These are phyloP conservation scores for Eudyptes chrysolophus DNA, from an alignment of 2,113 vertebrate species.

Conservation along the genomic window DNA sequence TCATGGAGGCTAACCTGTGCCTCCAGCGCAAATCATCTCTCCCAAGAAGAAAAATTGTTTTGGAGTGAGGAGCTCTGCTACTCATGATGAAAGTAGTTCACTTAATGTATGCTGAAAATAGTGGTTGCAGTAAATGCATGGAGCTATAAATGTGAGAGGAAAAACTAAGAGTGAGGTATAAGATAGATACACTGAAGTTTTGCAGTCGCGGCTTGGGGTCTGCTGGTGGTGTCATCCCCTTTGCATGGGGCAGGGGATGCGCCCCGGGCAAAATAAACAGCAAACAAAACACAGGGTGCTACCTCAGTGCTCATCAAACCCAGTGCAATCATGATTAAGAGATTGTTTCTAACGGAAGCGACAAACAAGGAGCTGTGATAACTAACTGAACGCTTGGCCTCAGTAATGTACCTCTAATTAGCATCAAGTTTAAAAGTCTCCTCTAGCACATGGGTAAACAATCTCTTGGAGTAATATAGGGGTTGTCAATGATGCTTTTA, in stretches of 20 bases:
- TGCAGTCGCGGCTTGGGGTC: background rate
- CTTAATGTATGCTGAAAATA: background rate
- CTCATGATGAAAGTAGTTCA: background rate
- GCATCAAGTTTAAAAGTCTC: conserved; percentile 33
- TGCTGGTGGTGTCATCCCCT: background rate
- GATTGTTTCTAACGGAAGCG: background rate
- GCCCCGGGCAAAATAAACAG: background rate
- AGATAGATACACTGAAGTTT: background rate
- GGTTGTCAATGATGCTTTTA: conserved; percentile 77
- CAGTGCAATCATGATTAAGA: background rate
- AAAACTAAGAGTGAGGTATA: background rate
- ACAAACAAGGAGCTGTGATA: background rate
- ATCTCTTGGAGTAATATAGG: conserved; percentile 64
- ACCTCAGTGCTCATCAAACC: background rate
- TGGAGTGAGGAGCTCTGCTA: background rate
- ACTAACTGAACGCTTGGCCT: conserved; percentile 10
- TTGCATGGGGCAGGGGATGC: accelerated
- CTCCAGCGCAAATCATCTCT: background rate
- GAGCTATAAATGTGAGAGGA: background rate
- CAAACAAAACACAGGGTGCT: background rate
- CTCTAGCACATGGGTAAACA: conserved; percentile 69
- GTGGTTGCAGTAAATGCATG: background rate
- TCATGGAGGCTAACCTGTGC: background rate
- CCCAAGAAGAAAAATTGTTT: background rate
- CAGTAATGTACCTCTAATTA: conserved; percentile 60